Evolutionary conservation across 1,140 invertebrate genomes (phyloP).

Genomic region (Zaprionus davidi): DNA sequence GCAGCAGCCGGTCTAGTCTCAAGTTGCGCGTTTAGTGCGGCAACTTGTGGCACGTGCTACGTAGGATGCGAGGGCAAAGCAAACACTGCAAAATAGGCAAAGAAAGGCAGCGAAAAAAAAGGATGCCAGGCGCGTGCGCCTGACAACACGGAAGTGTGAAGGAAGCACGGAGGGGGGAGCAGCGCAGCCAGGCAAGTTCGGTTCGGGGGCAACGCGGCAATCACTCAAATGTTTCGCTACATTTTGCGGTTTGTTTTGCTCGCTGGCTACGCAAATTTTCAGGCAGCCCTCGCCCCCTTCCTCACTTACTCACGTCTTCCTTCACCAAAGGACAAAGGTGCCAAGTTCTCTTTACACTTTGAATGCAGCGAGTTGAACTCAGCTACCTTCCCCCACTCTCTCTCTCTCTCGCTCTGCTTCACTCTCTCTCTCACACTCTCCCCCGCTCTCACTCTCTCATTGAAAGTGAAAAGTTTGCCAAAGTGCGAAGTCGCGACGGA

Average conservation of each 20-base stretch:
- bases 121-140: conserved; percentile 51
- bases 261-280: conserved; percentile 64
- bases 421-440: not conserved
- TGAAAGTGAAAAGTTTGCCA: conserved; percentile 83
- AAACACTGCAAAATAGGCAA: conserved; percentile 29
- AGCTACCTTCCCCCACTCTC: not conserved
- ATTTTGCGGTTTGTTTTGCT: conserved; percentile 79
- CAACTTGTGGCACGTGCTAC: conserved; percentile 56
- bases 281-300: not conserved
- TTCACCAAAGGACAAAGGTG: conserved; percentile 55
- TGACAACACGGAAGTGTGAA: conserved; percentile 7
- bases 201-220: conserved; percentile 45
- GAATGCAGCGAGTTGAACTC: conserved; percentile 18
- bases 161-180: not conserved
- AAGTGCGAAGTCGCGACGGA: conserved; percentile 63
- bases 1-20: conserved; percentile 33
- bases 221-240: conserved; percentile 44
- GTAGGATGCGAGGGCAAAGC: not conserved
- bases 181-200: too few species aligned
- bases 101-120: conserved; percentile 19
- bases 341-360: conserved; percentile 56
- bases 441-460: conserved; percentile 12
- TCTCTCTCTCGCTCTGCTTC: not conserved
- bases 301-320: too few species aligned
- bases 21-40: conserved; percentile 30